These are phyloP conservation scores for Bryconaethiops microstoma DNA, from an alignment of 2,797 vertebrate genomes.

Conservation along the genomic window DNA sequence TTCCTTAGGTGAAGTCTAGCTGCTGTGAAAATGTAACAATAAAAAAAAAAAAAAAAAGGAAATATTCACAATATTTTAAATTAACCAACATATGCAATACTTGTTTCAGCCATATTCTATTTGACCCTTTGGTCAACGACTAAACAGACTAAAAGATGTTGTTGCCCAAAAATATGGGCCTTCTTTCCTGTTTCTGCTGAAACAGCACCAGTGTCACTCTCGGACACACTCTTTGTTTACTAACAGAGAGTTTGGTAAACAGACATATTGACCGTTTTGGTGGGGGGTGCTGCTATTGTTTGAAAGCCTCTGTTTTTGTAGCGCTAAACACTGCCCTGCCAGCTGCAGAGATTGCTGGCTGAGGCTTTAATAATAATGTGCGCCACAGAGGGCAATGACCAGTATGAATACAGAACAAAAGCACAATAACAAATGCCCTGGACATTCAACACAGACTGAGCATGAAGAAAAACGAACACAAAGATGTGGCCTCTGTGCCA, in stretches of 20 bases:
- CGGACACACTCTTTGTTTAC: not conserved
- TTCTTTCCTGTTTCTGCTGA: not conserved
- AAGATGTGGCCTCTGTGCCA: slow-evolving; percentile 39
- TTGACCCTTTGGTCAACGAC: too few species aligned
- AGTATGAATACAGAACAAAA: slow-evolving; percentile 22
- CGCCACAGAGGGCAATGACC: not conserved
- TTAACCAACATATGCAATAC: too few species aligned
- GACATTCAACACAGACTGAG: not conserved
- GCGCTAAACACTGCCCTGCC: not conserved
- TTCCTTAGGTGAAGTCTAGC: too few species aligned
- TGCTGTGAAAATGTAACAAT: too few species aligned
- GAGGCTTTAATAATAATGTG: not conserved
- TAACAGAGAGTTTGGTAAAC: not conserved
- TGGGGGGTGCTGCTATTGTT: not conserved
- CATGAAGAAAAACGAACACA: slow-evolving; percentile 37
- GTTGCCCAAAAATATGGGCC: not conserved
- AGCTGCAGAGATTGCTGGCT: not conserved
- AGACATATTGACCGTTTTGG: not conserved
- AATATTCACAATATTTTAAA: too few species aligned
- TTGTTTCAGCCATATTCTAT: too few species aligned
- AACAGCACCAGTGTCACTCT: not conserved
- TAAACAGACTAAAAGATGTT: not conserved
- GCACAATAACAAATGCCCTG: not conserved
- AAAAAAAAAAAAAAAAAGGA: too few species aligned
- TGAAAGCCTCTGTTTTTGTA: not conserved